Base-by-base conservation (phyloP, 2,797 vertebrate species). In the Scyliorhinus canicula region DNA sequence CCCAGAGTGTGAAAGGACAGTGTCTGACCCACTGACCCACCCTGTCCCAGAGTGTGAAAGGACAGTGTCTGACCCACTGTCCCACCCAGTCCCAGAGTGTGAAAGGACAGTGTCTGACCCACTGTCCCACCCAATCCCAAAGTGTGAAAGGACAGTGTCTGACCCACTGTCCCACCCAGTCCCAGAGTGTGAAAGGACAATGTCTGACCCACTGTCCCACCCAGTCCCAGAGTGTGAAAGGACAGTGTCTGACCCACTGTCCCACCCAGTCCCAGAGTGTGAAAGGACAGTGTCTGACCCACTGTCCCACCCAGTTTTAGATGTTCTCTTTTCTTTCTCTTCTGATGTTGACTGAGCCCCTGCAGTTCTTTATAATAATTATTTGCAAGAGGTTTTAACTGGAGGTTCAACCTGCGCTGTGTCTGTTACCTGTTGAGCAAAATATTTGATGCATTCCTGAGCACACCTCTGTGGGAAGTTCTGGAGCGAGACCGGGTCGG, bases 391-490 rank as follows among this genome's bases (percentile, higher is more conserved):
- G 52, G 35, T 60, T 35, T 94, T 44, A 65, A 57, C 40, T 74
- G 12, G 65, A 94, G 67, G 44, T 14, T 9, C 67, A 94, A 26
- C 16, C 74, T 16, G 28, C 52, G 52, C 55, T 1, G 4, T 19
- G 5, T 21, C 8, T 19, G 28, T 86, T 86, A 82, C 74, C 77
- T 84, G 79, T 9, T 67, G 50, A 31, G 44, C 9, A 57, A 84
- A 50, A 24, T 95, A 79, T n/a, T 95, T 71, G 3, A 65, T 40
- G 55, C 95, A 95, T 55, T 84, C 79, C 57, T 86, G 24, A 19
- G 95, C 95, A 82, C 77, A 85, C 57, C 52, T n/a, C 26, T 35
- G 57, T 21, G 55, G 95, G 55, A 95, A 95, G n/a, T 95, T 88
- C 28, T 50, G 95, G 19, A 50, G 35, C 31, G 50, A 55, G 47